Percentiles rank a stretch among this genome's conserved stretches.
These are phyloP conservation scores for Anhinga anhinga DNA, from an alignment of 2,113 vertebrate species.

Conservation along the genomic window DNA sequence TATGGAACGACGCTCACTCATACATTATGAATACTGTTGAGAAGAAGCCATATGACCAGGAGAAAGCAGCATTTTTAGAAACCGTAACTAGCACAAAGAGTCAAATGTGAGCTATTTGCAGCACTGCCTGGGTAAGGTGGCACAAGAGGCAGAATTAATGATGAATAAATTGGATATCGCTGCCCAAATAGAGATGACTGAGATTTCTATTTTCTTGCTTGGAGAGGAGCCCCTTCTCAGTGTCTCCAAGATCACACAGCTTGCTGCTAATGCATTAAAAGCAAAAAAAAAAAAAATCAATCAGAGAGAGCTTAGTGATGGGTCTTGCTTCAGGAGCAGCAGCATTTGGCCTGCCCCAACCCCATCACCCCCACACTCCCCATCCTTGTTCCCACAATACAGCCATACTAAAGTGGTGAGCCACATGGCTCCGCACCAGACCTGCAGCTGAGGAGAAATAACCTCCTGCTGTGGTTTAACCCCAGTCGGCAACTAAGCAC, in stretches of 20 bases:
- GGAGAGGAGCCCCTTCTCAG: not conserved
- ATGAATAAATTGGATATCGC: not conserved
- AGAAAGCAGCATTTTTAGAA: constrained; percentile 18
- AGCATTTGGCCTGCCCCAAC: not conserved
- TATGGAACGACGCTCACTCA: not conserved
- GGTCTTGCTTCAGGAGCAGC: not conserved
- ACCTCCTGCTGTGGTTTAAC: too few species aligned
- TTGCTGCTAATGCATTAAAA: not conserved
- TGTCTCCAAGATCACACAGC: not conserved
- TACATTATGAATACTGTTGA: not conserved
- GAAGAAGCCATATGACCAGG: not conserved
- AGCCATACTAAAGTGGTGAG: not conserved
- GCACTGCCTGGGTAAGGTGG: not conserved
- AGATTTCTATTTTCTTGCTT: not conserved
- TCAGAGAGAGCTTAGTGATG: not conserved
- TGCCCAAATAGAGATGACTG: not conserved
- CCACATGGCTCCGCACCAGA: not conserved
- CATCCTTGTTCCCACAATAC: not conserved
- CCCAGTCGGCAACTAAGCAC: too few species aligned
- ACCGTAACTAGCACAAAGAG: not conserved
- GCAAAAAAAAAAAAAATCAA: not conserved
- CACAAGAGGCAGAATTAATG: not conserved
- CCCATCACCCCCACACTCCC: not conserved
- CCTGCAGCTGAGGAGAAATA: not conserved
- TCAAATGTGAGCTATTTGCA: not conserved